Conservation (phyloP, 2,888 invertebrate genomes). For the Hybos culiciformis region DNA sequence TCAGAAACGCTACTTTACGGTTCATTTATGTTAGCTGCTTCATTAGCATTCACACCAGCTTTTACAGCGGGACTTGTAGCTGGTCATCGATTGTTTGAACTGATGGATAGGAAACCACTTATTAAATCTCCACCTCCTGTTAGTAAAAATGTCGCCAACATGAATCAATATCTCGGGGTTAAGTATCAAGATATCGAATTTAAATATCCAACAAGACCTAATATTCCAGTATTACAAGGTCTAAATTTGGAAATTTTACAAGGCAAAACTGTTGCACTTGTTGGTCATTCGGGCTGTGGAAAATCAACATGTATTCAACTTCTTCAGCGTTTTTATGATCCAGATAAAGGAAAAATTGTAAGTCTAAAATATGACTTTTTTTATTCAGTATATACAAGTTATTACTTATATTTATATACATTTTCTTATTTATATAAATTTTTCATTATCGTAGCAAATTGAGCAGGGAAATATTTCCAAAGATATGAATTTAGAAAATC, state of each 20-base stretch:
- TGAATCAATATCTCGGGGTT: conserved; percentile 21
- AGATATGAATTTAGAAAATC: conserved; percentile 42
- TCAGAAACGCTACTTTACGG: conserved; percentile 62
- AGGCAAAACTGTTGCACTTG: conserved; percentile 59
- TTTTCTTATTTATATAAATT: neutral
- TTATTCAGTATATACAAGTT: neutral
- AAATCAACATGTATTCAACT: conserved; percentile 71
- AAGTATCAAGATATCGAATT: conserved; percentile 54
- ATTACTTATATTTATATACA: conserved; percentile 11
- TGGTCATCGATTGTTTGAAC: conserved; percentile 50
- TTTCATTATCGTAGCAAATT: conserved; percentile 26
- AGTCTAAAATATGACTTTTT: too few relatives aligned
- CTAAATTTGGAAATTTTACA: conserved; percentile 49
- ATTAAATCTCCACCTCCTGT: conserved; percentile 36
- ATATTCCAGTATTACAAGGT: conserved; percentile 56
- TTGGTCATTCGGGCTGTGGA: conserved; percentile 63
- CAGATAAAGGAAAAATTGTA: conserved; percentile 47
- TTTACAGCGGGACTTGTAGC: conserved; percentile 57
- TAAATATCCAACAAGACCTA: conserved; percentile 66
- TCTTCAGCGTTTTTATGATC: conserved; percentile 65
- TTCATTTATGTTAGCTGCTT: conserved; percentile 62
- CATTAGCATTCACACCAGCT: conserved; percentile 61
- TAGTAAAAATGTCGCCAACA: conserved; percentile 13
- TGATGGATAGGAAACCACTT: conserved; percentile 44
- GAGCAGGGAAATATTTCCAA: conserved; percentile 39